phyloP scores from a whole-genome alignment of 2,888 invertebrate species.

The Hydroisotoma schaefferi region DNA sequence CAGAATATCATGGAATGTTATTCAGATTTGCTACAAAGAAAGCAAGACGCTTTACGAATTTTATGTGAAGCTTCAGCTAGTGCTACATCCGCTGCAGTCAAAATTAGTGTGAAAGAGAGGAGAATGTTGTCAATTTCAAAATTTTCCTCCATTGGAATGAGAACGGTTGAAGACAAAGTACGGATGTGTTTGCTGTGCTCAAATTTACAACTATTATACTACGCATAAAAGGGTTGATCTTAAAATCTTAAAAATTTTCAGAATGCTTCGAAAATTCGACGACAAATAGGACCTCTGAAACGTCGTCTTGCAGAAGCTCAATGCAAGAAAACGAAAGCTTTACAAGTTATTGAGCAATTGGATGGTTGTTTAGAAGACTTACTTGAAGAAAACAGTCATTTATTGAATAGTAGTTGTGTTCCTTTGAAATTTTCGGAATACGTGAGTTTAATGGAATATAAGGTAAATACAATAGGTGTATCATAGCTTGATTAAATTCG shows the following conservation, averaged over 20 bases:
- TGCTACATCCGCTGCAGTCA: neutral
- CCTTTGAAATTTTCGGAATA: conserved; percentile 14
- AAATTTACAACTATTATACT: neutral
- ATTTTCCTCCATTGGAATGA: neutral
- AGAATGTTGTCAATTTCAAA: conserved; percentile 4
- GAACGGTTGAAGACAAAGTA: neutral
- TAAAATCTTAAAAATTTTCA: neutral
- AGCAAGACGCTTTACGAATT: conserved; percentile 1
- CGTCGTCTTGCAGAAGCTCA: neutral
- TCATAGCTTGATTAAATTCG: too few relatives aligned
- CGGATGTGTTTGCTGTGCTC: too few relatives aligned
- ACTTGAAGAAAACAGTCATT: neutral
- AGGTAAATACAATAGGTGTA: conserved; percentile 15
- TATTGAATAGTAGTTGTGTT: neutral
- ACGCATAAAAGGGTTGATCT: neutral
- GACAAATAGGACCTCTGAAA: neutral
- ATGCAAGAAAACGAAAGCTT: neutral
- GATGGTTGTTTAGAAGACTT: neutral
- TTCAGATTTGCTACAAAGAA: neutral
- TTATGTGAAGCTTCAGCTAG: neutral
- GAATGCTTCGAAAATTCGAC: neutral
- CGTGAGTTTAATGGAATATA: conserved; percentile 12
- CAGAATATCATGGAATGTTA: neutral
- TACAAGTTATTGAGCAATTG: neutral
- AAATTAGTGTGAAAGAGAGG: conserved; percentile 2